Evolutionary conservation across 2,888 invertebrate genomes (phyloP), one percentile per base, ranked within the genome.

Genomic region (Leucania comma): DNA sequence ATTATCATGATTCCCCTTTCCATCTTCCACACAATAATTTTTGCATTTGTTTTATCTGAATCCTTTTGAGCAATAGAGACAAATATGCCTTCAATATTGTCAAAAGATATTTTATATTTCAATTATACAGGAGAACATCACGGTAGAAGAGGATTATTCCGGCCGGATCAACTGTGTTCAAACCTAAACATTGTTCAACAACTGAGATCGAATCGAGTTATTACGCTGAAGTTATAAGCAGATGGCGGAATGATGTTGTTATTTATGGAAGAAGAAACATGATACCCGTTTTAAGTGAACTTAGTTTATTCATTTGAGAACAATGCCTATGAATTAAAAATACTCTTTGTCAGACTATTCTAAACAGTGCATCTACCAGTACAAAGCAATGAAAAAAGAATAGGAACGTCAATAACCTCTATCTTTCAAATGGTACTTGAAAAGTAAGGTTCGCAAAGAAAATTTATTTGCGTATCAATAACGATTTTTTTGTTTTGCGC

Each of bases 181-280:
- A 73, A 78, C 71, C 75, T 75, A 81, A 81, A 78, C 66, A 81
- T 71, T 70, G 70, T 70, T 72, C 54, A 60, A 65, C 74, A 78
- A 75, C 53, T 61, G 58, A 69, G 64, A 78, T 63, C 24, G 59
- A 65, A 69, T 73, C 60, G 56, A 68, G 56, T 75, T 72, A 70
- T 72, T 56, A 32, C 29, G 46, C 24, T 29, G 29, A 78, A 81
- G 78, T 68, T 61, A 66, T 63, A 63, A 81, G 72, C 81, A 29
- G 67, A 66, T 70, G 58, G 75, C 62, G 69, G 53, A 72, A 60
- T 62, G 20, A 68, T 54, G 20, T 42, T 26, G 12, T 75, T 80
- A 65, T 46, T 54, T 14, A 75, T 60, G 29, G 50, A 0, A 53
- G 26, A 57, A 50, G 38, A 56, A 59, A 68, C 22, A 59, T 50